Evolutionary conservation across 2,797 vertebrate genomes (phyloP).

Genomic region (Remorina albescens): DNA sequence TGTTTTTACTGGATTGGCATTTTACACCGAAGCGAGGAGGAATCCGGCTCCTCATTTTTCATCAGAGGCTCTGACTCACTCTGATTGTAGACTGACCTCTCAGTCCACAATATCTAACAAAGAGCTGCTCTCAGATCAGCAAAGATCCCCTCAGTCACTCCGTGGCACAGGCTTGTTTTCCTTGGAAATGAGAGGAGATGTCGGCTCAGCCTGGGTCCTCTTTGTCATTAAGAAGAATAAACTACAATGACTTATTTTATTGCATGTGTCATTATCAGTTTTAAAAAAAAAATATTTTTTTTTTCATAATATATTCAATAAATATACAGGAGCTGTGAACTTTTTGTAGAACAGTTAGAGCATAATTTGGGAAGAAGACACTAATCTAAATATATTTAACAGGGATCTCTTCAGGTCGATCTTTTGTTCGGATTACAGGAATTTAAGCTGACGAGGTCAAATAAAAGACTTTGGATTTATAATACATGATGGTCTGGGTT

Average conservation of each 20-base stretch:
- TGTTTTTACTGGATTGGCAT: conserved; percentile 4
- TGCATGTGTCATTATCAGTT: conserved; percentile 63
- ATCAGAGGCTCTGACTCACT: conserved; percentile 21
- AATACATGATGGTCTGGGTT: conserved; percentile 44
- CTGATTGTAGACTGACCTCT: conserved; percentile 1
- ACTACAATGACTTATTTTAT: conserved; percentile 68
- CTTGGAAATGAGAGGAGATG: conserved; percentile 40
- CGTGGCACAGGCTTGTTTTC: conserved; percentile 67
- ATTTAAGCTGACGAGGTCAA: conserved; percentile 39
- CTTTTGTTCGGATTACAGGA: conserved; percentile 48
- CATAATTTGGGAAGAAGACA: conserved; percentile 26
- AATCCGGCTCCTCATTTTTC: conserved; percentile 4
- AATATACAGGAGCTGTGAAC: conserved; percentile 76
- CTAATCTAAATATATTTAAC: conserved; percentile 24
- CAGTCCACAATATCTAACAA: background rate
- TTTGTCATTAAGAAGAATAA: conserved; percentile 48
- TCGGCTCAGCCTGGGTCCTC: conserved; percentile 26
- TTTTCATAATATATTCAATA: conserved; percentile 79
- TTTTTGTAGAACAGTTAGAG: conserved; percentile 45
- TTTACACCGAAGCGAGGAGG: conserved; percentile 7
- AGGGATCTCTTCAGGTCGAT: conserved; percentile 24
- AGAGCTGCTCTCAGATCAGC: conserved; percentile 32
- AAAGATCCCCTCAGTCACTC: conserved; percentile 10
- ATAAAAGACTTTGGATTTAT: conserved; percentile 51
- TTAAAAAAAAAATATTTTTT: conserved; percentile 48